phyloP scores from a whole-genome alignment of 2,888 invertebrate species.

The Chrysotoxum bicinctum region DNA sequence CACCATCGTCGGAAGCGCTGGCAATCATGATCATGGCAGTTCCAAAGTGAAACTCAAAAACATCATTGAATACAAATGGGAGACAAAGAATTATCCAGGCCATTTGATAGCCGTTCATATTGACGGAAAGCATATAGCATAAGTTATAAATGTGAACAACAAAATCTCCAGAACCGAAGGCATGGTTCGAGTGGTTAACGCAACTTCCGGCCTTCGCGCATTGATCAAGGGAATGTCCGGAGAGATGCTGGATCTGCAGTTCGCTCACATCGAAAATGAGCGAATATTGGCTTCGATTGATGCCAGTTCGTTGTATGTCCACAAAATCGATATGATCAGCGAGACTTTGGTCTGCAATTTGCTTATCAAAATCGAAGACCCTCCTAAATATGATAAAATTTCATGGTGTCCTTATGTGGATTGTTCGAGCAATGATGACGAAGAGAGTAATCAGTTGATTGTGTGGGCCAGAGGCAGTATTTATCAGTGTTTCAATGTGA shows the following conservation, averaged over 20 bases:
- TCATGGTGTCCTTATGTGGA: slow-evolving; percentile 94
- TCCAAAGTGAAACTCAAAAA: slow-evolving; percentile 95
- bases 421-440: slow-evolving; percentile 82
- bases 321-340: slow-evolving; percentile 87
- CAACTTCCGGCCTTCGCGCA: slow-evolving; percentile 85
- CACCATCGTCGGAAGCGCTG: slow-evolving; percentile 87
- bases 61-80: slow-evolving; percentile 97
- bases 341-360: slow-evolving; percentile 84
- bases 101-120: slow-evolving; percentile 94
- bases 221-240: slow-evolving; percentile 94
- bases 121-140: slow-evolving; percentile 92
- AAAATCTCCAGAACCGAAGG: slow-evolving; percentile 83
- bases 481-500: slow-evolving; percentile 80
- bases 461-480: slow-evolving; percentile 90
- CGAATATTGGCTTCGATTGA: slow-evolving; percentile 94
- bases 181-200: slow-evolving; percentile 92
- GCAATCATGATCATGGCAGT: slow-evolving; percentile 90
- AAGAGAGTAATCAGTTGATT: slow-evolving; percentile 88
- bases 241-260: slow-evolving; percentile 94
- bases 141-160: slow-evolving; percentile 89
- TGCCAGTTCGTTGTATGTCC: slow-evolving; percentile 91
- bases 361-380: slow-evolving; percentile 81
- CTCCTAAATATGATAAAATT: slow-evolving; percentile 86
- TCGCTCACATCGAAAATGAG: slow-evolving; percentile 91
- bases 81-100: slow-evolving; percentile 92